A percentile compares a stretch with the other conserved stretches of the same genome.
These are phyloP conservation scores for Dione juno DNA, from an alignment of 2,888 invertebrate species.

Conservation along the genomic window DNA sequence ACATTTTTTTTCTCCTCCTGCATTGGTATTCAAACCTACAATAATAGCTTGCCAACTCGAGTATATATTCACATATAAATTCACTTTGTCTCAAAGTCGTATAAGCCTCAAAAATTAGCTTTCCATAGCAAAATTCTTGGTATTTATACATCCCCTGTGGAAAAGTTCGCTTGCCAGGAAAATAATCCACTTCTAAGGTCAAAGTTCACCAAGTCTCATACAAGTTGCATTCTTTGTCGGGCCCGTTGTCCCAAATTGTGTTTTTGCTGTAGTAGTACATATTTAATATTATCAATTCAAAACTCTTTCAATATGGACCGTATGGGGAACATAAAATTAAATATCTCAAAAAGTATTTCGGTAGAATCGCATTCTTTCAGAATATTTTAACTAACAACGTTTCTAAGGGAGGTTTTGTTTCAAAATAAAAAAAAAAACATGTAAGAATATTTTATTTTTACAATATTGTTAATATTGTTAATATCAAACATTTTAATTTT, in stretches of 20 bases:
- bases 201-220: constrained; percentile 19
- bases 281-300: constrained; percentile 7
- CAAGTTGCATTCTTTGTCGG: constrained; percentile 23
- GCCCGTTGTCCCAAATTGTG: constrained; percentile 20
- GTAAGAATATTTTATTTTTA: too few species aligned
- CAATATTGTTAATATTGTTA: too few species aligned
- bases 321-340: constrained; percentile 10
- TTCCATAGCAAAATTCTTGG: constrained; percentile 1
- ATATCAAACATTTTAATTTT: too few species aligned
- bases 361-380: neutral
- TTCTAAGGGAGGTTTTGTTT: too few species aligned
- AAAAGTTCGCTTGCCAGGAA: constrained; percentile 14
- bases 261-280: constrained; percentile 13
- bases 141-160: constrained; percentile 15
- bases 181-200: constrained; percentile 19
- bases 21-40: too few species aligned
- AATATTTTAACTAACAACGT: neutral
- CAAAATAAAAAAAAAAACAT: too few species aligned
- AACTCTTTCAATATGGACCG: constrained; percentile 15
- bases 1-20: too few species aligned
- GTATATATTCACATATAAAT: too few species aligned
- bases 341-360: constrained; percentile 9
- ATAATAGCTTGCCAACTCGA: too few species aligned
- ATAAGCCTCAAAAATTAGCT: neutral
- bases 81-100: neutral